Base-by-base conservation (phyloP, 2,888 invertebrate species). In the Mylabris sibirica region DNA sequence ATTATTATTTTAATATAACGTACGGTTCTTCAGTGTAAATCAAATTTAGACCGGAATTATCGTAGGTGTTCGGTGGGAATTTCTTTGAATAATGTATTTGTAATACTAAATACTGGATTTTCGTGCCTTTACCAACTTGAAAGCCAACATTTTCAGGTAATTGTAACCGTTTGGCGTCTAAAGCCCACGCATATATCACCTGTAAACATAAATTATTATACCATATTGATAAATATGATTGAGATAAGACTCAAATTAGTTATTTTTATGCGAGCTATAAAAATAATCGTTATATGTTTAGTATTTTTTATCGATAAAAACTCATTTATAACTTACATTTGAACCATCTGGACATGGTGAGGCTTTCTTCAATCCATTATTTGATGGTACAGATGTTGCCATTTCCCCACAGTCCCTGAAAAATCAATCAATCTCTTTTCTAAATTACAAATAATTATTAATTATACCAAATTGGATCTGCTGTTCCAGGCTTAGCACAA, bases 161-260 rank as follows among this genome's bases (percentile, higher is more conserved):
- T 59, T 89, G 85, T 4, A 98, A 86, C 65, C 89, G 89, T 0
- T 96, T 96, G 0, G 98, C 97, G 82, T 97, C 95, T 75, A 94
- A 88, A 1, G 97, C 98, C 97, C 97, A 98, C 0, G 97, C 97
- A 84, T 97, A 98, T 11, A 98, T 89, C 64, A 97, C 92, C 93
- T 95, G 84, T 26, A 49, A 8, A 61, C 11, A 17, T 20, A 8
- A 35, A 35, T 35, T 35, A 35, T n/a, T n/a, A n/a, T n/a, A n/a
- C n/a, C 30, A 30, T 30, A 38, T 11, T 38, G 38, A 8, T 38
- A 38, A 38, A 30, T 30, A 30, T 30, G 8, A 30, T 30, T 30
- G 30, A 30, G 8, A 30, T 6, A 30, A 30, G n/a, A n/a, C n/a
- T n/a, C n/a, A n/a, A 30, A 30, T 30, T 8, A 30, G 8, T 30